Evolutionary conservation across 2,113 vertebrate genomes (phyloP).

Genomic region (sheep (Ovis aries)): DNA sequence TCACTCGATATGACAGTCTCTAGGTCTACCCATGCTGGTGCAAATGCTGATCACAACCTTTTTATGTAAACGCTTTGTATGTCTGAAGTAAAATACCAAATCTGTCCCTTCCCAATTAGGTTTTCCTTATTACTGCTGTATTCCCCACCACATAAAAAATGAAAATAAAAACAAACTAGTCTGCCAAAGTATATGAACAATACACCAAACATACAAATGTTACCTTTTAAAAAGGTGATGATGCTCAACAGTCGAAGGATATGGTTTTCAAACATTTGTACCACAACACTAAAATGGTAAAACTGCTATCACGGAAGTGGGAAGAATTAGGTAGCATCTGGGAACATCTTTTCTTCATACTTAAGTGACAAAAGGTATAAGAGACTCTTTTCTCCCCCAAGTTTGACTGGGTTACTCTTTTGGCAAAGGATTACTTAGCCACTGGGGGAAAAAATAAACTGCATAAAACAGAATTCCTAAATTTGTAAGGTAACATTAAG

Average conservation of each 20-base stretch:
- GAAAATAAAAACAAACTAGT: neutral
- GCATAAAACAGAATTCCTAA: neutral
- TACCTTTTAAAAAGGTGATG: neutral
- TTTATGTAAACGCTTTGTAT: neutral
- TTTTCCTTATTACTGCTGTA: neutral
- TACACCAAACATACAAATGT: neutral
- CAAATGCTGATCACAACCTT: neutral
- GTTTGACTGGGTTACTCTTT: neutral
- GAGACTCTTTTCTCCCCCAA: neutral
- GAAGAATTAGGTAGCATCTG: neutral
- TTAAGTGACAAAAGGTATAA: neutral
- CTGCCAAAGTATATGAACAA: neutral
- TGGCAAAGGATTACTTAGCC: neutral
- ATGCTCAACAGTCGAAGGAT: neutral
- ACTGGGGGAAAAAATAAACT: neutral
- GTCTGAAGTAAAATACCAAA: conserved; percentile 20
- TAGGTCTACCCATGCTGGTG: neutral
- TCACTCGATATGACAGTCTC: neutral
- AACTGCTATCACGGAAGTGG: neutral
- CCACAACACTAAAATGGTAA: neutral
- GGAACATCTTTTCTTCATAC: neutral
- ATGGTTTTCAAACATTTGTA: neutral
- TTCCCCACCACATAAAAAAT: neutral
- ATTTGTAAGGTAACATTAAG: conserved; percentile 8
- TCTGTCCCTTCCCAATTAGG: neutral